Conservation (phyloP, 92 coral and sea anemone species). For the Umimayanthus chanpuru region DNA sequence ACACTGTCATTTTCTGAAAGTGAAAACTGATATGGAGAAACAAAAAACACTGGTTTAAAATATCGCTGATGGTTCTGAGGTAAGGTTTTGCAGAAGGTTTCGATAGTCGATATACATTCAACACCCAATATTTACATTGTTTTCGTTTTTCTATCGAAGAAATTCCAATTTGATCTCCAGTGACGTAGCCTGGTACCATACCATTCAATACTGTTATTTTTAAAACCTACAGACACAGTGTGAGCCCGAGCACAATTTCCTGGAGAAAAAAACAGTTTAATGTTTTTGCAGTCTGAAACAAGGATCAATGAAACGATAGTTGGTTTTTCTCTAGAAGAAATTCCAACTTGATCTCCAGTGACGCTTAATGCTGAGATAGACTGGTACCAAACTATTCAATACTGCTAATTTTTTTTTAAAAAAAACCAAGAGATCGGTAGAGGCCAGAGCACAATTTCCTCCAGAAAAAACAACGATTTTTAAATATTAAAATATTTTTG, state of each 20-base stretch:
- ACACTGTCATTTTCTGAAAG: not conserved
- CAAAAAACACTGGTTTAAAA: not conserved
- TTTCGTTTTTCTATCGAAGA: not conserved
- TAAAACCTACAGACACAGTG: too few species aligned
- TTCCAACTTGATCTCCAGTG: not conserved
- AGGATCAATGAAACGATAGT: too few species aligned
- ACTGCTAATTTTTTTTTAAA: too few species aligned
- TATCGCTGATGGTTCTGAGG: not conserved
- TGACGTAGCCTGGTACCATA: not conserved
- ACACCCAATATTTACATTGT: not conserved
- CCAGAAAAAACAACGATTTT: too few species aligned
- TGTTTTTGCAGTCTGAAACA: too few species aligned
- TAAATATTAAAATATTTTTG: too few species aligned
- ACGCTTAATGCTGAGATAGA: not conserved
- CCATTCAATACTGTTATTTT: too few species aligned
- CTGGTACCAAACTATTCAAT: not conserved
- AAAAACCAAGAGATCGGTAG: too few species aligned
- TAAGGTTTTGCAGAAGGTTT: not conserved
- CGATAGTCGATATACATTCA: not conserved
- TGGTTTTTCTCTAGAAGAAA: not conserved
- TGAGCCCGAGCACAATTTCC: too few species aligned
- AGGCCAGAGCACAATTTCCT: too few species aligned
- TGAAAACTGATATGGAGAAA: not conserved
- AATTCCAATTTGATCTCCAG: not conserved
- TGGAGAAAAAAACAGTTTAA: too few species aligned